Evolutionary conservation across 2,113 vertebrate genomes (phyloP).

Genomic region (Pyrgilauda ruficollis): DNA sequence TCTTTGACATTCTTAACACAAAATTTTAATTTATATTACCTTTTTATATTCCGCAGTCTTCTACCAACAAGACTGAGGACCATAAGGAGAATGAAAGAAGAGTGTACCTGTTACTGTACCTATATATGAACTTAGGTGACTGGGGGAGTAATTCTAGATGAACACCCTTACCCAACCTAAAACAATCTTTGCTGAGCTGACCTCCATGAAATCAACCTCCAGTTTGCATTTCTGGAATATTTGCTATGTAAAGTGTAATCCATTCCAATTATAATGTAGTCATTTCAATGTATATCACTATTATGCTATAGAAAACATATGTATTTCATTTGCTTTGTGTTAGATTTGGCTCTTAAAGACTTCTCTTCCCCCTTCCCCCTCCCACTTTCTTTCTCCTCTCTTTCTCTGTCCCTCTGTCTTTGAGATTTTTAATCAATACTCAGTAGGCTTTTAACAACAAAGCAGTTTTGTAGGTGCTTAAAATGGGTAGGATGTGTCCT

Average conservation of each 20-base stretch:
- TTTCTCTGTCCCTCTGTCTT: neutral
- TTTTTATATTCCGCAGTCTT: neutral
- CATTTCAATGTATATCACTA: neutral
- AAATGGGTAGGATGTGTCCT: neutral
- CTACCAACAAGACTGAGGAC: neutral
- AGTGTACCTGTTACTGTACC: neutral
- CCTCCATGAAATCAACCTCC: neutral
- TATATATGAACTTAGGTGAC: neutral
- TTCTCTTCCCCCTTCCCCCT: neutral
- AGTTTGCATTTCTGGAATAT: neutral
- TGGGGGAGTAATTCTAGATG: neutral
- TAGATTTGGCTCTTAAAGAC: neutral
- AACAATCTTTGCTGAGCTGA: neutral
- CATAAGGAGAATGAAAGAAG: neutral
- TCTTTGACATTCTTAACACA: neutral
- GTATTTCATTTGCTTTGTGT: neutral
- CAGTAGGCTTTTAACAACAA: neutral
- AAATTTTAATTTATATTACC: neutral
- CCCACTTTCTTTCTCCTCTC: accelerated
- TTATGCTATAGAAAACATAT: neutral
- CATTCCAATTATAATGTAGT: neutral
- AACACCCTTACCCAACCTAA: neutral
- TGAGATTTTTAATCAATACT: neutral
- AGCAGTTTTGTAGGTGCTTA: neutral
- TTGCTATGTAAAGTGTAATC: neutral